Evolutionary conservation across 1,140 invertebrate species (phyloP).

Genomic region (Caenorhabditis latens): DNA sequence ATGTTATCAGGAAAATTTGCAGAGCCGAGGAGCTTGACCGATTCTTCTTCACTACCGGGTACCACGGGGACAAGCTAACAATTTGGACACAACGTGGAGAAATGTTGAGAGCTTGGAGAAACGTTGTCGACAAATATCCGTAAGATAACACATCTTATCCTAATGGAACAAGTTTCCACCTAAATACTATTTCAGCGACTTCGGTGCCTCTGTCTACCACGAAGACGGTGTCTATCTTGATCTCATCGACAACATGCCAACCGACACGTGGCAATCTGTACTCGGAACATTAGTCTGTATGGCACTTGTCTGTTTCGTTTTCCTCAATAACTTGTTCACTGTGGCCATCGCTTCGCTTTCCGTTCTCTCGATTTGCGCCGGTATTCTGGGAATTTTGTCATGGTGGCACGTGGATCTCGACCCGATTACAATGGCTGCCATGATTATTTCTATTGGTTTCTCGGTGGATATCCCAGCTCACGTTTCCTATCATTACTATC

Average conservation of each 20-base stretch:
- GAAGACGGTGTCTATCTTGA: slow-evolving; percentile 76
- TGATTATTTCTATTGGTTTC: slow-evolving; percentile 80
- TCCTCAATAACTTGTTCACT: slow-evolving; percentile 78
- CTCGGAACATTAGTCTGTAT: slow-evolving; percentile 75
- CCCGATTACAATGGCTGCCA: slow-evolving; percentile 79
- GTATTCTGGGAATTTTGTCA: slow-evolving; percentile 78
- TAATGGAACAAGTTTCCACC: background rate
- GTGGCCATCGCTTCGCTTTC: slow-evolving; percentile 78
- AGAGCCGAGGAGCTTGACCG: slow-evolving; percentile 70
- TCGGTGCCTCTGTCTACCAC: slow-evolving; percentile 75
- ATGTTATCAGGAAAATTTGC: slow-evolving; percentile 10
- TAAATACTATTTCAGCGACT: slow-evolving; percentile 65
- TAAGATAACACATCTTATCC: background rate
- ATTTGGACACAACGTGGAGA: slow-evolving; percentile 75
- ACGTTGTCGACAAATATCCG: slow-evolving; percentile 74
- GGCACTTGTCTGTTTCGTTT: slow-evolving; percentile 78
- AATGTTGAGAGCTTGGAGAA: slow-evolving; percentile 74
- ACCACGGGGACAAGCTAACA: slow-evolving; percentile 74
- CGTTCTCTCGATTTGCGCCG: slow-evolving; percentile 78
- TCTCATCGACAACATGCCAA: slow-evolving; percentile 79
- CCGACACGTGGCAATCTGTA: slow-evolving; percentile 78
- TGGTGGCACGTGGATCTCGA: slow-evolving; percentile 78
- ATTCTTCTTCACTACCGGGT: slow-evolving; percentile 78
- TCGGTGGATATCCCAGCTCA: slow-evolving; percentile 80
- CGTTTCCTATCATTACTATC: slow-evolving; percentile 80